A percentile compares a stretch with the other conserved stretches of the same genome.
Conservation (phyloP, 2,888 invertebrate genomes). For the Panorpa germanica region DNA sequence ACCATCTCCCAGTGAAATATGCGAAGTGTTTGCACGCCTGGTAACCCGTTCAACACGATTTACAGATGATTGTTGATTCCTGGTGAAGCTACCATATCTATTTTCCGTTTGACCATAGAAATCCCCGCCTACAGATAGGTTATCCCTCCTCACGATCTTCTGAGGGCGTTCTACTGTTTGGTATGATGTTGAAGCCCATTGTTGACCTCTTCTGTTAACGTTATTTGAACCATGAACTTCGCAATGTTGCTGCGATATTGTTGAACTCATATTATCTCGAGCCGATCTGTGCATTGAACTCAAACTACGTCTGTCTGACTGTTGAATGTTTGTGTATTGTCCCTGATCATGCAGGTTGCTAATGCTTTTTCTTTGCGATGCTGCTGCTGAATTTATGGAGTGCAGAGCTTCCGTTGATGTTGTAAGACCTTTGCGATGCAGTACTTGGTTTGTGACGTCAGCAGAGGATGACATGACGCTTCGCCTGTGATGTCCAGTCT, state of each 20-base stretch:
- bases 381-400: conserved; percentile 47
- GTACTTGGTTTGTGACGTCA: conserved; percentile 56
- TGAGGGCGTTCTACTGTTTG: conserved; percentile 37
- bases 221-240: conserved; percentile 23
- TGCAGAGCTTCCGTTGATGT: conserved; percentile 54
- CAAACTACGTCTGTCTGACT: conserved; percentile 54
- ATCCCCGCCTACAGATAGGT: conserved; percentile 49
- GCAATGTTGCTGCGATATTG: conserved; percentile 29
- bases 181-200: conserved; percentile 28
- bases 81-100: conserved; percentile 47
- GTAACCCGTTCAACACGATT: conserved; percentile 15
- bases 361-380: conserved; percentile 64
- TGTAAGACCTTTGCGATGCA: conserved; percentile 53
- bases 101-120: conserved; percentile 57
- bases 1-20: conserved; percentile 55
- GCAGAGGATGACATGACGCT: conserved; percentile 54
- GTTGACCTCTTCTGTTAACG: conserved; percentile 28
- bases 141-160: conserved; percentile 39
- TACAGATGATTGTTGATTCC: conserved; percentile 16
- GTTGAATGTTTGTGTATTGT: conserved; percentile 43
- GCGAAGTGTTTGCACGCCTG: conserved; percentile 49
- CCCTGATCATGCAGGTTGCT: conserved; percentile 58
- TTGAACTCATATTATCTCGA: conserved; percentile 30
- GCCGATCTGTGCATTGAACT: conserved; percentile 60
- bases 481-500: conserved; percentile 41